Percentiles rank a stretch among this genome's conserved stretches.
phyloP scores from a whole-genome alignment of 92 coral and sea anemone genomes.

The Isaurus tuberculatus region DNA sequence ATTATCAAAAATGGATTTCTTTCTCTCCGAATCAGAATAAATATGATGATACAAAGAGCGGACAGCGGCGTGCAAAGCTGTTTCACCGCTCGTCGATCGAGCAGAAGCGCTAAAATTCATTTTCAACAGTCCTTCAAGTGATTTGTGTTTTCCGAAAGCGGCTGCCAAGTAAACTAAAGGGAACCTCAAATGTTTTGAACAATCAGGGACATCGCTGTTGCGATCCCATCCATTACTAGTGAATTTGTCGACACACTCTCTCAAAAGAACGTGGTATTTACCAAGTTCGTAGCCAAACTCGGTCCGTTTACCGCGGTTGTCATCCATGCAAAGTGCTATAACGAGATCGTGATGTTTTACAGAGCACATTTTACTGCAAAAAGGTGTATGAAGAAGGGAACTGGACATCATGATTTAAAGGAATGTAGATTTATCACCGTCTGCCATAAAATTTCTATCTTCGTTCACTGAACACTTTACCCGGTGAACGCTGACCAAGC shows the following conservation, averaged over 20 bases:
- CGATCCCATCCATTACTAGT: constrained; percentile 71
- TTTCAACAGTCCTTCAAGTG: constrained; percentile 63
- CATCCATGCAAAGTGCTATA: constrained; percentile 67
- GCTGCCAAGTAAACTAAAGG: constrained; percentile 72
- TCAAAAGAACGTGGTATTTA: constrained; percentile 59
- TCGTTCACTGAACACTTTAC: no score
- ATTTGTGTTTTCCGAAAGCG: constrained; percentile 79
- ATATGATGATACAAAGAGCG: constrained; percentile 64
- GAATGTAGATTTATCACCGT: no score
- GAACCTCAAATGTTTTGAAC: constrained; percentile 51
- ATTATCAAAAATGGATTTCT: constrained; percentile 57
- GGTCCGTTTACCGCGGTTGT: constrained; percentile 64
- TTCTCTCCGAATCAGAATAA: constrained; percentile 52
- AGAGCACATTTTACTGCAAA: constrained; percentile 64
- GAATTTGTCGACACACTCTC: constrained; percentile 58
- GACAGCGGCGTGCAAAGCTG: constrained; percentile 70
- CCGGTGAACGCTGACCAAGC: no score
- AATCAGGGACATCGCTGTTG: constrained; percentile 67
- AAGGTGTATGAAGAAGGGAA: constrained; percentile 70
- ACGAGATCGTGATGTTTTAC: constrained; percentile 71
- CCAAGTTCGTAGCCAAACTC: constrained; percentile 61
- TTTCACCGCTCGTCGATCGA: constrained; percentile 66
- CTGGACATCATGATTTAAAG: constrained; percentile 20
- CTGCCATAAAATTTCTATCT: no score
- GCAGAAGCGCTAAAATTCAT: constrained; percentile 68